Percentiles rank a stretch among this genome's conserved stretches.
phyloP scores from a whole-genome alignment of 2,797 vertebrate species.

The Oceanodroma leucorhoa region DNA sequence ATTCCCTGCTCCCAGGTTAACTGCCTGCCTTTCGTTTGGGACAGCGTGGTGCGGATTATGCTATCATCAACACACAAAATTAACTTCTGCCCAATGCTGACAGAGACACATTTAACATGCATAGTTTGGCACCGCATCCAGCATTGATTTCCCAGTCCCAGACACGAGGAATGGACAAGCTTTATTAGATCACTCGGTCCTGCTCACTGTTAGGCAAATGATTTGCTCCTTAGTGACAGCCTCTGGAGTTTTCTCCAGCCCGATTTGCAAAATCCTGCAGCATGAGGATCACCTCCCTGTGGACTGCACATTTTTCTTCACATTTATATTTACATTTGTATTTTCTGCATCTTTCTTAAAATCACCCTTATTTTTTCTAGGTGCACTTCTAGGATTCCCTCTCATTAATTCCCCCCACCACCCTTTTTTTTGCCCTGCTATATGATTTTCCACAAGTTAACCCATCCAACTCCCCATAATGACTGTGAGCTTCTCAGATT shows the following conservation, averaged over 20 bases:
- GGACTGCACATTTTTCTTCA: background rate
- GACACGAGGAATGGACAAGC: conserved; percentile 5
- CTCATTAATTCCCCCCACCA: background rate
- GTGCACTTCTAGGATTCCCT: background rate
- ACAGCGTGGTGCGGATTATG: background rate
- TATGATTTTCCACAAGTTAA: background rate
- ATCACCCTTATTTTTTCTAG: background rate
- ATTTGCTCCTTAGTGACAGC: conserved; percentile 38
- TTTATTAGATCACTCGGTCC: conserved; percentile 40
- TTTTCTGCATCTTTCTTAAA: background rate
- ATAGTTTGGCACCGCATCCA: background rate
- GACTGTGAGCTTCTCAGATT: background rate
- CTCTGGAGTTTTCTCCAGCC: conserved; percentile 14
- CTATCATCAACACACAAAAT: conserved; percentile 28
- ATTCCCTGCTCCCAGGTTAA: conserved; percentile 56
- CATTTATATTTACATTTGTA: background rate
- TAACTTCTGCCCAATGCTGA: conserved; percentile 11
- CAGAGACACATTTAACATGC: conserved; percentile 25
- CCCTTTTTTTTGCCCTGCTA: background rate
- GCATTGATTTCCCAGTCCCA: conserved; percentile 41
- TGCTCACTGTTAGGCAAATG: conserved; percentile 51
- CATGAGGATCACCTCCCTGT: background rate
- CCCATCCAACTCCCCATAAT: background rate
- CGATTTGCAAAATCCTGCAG: background rate
- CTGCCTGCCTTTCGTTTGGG: conserved; percentile 33